A percentile compares a stretch with the other conserved stretches of the same genome.
phyloP scores from a whole-genome alignment of 2,113 vertebrate species.

The Rhinoptilus africanus region DNA sequence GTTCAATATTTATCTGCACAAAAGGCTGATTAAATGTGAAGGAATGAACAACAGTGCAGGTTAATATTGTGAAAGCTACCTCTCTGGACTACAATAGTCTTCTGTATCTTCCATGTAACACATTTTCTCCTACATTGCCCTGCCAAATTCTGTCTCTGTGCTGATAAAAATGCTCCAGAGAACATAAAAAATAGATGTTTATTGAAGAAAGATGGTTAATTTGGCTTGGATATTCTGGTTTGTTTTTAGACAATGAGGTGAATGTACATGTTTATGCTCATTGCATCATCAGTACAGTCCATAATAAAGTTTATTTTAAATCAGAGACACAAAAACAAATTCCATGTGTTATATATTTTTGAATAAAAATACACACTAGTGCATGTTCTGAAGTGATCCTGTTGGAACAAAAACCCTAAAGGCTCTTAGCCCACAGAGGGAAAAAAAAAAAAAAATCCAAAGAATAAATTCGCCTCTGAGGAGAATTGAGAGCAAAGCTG shows the following conservation, averaged over 20 bases:
- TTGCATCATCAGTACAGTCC: neutral
- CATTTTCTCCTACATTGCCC: neutral
- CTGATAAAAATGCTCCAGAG: neutral
- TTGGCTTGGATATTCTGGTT: neutral
- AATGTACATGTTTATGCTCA: neutral
- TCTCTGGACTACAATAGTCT: neutral
- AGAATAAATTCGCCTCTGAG: neutral
- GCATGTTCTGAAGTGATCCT: neutral
- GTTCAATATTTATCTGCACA: neutral
- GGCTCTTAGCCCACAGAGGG: rapidly evolving
- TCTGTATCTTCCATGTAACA: neutral
- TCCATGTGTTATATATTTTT: neutral
- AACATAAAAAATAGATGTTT: neutral
- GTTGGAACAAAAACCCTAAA: neutral
- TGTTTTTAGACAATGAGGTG: neutral
- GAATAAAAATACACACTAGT: neutral
- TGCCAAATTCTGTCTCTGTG: neutral
- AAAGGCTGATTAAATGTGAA: neutral
- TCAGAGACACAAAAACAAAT: neutral
- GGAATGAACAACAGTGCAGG: neutral
- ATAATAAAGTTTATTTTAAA: neutral
- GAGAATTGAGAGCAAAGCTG: neutral
- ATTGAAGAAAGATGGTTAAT: neutral
- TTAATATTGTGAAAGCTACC: neutral
- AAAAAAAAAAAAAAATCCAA: too few species aligned